These are phyloP conservation scores for Epirrita christyi DNA, from an alignment of 2,888 invertebrate genomes.

Conservation along the genomic window DNA sequence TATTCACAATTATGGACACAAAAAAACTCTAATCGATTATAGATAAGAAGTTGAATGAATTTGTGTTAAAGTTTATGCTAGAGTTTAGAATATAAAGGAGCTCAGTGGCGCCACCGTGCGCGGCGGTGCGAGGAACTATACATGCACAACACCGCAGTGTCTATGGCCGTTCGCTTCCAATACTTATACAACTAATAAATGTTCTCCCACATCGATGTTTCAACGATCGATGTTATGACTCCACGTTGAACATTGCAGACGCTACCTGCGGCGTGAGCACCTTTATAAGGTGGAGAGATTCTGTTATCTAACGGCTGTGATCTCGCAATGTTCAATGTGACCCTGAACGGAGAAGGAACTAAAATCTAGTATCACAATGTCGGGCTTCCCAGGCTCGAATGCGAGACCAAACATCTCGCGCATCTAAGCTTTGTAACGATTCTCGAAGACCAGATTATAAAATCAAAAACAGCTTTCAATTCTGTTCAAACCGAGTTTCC, in stretches of 20 bases:
- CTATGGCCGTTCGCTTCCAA: slow-evolving; percentile 78
- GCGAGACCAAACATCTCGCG: slow-evolving; percentile 68
- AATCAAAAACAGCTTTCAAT: slow-evolving; percentile 12
- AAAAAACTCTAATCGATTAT: slow-evolving; percentile 71
- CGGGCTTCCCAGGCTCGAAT: slow-evolving; percentile 75
- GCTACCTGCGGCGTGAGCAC: slow-evolving; percentile 48
- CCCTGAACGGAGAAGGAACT: slow-evolving; percentile 78
- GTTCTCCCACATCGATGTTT: slow-evolving; percentile 77
- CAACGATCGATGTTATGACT: slow-evolving; percentile 63
- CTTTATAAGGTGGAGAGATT: slow-evolving; percentile 64
- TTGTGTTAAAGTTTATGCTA: slow-evolving; percentile 80
- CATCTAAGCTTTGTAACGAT: slow-evolving; percentile 43
- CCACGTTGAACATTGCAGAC: slow-evolving; percentile 60
- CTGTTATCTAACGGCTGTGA: slow-evolving; percentile 51
- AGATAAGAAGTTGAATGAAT: slow-evolving; percentile 74
- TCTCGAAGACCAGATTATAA: slow-evolving; percentile 29
- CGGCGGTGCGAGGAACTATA: slow-evolving; percentile 84
- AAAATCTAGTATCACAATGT: slow-evolving; percentile 85
- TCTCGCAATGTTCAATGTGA: slow-evolving; percentile 61
- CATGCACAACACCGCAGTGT: slow-evolving; percentile 82
- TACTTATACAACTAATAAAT: slow-evolving; percentile 78
- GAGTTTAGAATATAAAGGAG: slow-evolving; percentile 83
- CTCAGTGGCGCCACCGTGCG: slow-evolving; percentile 77
- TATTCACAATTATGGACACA: slow-evolving; percentile 74
- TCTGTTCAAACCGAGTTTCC: slow-evolving; percentile 12